Conservation (phyloP, 2,888 invertebrate species). For the Anodontia alba region DNA sequence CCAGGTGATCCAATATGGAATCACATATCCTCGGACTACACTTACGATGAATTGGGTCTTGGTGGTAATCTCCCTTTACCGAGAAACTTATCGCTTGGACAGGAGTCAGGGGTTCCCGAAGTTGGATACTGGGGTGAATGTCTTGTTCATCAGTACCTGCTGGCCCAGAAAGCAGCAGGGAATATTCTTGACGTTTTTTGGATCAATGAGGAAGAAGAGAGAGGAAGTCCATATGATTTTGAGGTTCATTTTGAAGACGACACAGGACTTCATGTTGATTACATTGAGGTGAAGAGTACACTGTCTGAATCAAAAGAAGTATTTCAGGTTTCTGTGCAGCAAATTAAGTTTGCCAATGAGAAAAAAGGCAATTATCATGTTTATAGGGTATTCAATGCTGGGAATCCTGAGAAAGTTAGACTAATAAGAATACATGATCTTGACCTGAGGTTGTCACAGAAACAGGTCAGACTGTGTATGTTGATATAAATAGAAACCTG, state of each 20-base stretch:
- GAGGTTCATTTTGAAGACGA: slow-evolving; percentile 67
- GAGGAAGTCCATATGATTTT: slow-evolving; percentile 80
- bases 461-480: slow-evolving; percentile 77
- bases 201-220: slow-evolving; percentile 73
- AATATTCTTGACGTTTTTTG: slow-evolving; percentile 72
- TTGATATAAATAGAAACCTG: slow-evolving; percentile 80
- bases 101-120: slow-evolving; percentile 30
- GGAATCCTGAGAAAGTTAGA: slow-evolving; percentile 67
- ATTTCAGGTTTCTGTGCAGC: slow-evolving; percentile 81
- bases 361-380: slow-evolving; percentile 78
- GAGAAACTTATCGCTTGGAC: slow-evolving; percentile 27
- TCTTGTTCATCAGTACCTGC: slow-evolving; percentile 78
- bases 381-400: slow-evolving; percentile 82
- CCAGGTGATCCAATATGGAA: slow-evolving; percentile 78
- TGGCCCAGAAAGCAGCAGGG: slow-evolving; percentile 63
- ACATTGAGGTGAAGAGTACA: slow-evolving; percentile 77
- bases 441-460: slow-evolving; percentile 70
- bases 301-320: slow-evolving; percentile 74
- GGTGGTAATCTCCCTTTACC: slow-evolving; percentile 64
- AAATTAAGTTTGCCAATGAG: slow-evolving; percentile 79
- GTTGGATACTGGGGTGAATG: slow-evolving; percentile 81
- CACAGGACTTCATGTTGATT: slow-evolving; percentile 47
- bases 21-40: slow-evolving; percentile 68
- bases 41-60: slow-evolving; percentile 72
- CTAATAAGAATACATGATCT: slow-evolving; percentile 79